Conservation (phyloP, 2,113 vertebrate genomes). For the Crotalus helleri region DNA sequence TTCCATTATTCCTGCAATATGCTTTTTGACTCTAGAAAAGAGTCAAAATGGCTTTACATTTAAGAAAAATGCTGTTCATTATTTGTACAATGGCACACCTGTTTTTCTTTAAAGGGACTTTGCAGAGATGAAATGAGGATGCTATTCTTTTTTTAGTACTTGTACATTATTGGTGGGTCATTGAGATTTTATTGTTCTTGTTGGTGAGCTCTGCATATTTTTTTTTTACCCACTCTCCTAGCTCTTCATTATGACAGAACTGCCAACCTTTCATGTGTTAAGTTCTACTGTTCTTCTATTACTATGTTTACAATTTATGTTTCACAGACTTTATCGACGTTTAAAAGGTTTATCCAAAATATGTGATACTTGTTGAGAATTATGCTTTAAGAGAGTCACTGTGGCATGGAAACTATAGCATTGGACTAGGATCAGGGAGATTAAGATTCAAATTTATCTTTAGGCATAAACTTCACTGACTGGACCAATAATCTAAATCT, state of each 20-base stretch:
- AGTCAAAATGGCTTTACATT: conserved; percentile 36
- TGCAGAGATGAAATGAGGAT: background rate
- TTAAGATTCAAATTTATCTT: background rate
- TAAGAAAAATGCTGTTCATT: conserved; percentile 45
- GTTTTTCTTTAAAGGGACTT: background rate
- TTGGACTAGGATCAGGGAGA: background rate
- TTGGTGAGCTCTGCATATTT: background rate
- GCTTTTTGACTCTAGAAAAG: conserved; percentile 26
- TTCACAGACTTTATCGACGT: background rate
- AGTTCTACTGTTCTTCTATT: background rate
- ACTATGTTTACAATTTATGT: background rate
- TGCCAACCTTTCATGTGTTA: background rate
- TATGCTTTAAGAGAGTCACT: background rate
- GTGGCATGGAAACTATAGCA: background rate
- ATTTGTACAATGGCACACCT: conserved; percentile 42
- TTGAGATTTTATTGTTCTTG: background rate
- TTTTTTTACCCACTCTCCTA: background rate
- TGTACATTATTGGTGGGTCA: background rate
- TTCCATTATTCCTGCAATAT: conserved; percentile 18
- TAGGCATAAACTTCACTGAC: background rate
- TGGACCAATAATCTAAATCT: background rate
- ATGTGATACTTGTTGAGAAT: background rate
- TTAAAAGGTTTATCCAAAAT: background rate
- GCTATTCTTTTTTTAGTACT: background rate
- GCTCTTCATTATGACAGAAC: background rate